Conservation (phyloP, 2,113 vertebrate genomes). For the Morone chrysops region DNA sequence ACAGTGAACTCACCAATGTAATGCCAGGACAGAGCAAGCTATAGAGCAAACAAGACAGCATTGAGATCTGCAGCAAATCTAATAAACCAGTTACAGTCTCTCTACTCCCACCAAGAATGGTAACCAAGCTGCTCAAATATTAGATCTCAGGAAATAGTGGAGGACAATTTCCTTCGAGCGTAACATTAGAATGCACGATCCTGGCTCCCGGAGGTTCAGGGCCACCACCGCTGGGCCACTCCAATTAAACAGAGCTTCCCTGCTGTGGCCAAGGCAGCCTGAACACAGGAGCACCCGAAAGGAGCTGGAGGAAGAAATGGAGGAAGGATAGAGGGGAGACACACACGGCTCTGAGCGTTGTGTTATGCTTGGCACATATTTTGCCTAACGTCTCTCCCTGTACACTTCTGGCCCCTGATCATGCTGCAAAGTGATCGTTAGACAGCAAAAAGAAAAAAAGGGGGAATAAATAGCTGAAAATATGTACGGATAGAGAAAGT, state of each 20-base stretch:
- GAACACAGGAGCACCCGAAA: slow-evolving; percentile 80
- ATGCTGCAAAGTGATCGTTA: slow-evolving; percentile 56
- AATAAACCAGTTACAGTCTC: slow-evolving; percentile 88
- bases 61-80: slow-evolving; percentile 81
- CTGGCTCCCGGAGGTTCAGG: slow-evolving; percentile 85
- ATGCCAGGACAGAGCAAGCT: slow-evolving; percentile 23
- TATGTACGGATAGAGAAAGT: neutral
- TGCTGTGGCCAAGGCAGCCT: slow-evolving; percentile 86
- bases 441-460: slow-evolving; percentile 7
- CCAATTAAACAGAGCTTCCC: slow-evolving; percentile 90
- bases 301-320: slow-evolving; percentile 75
- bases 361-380: slow-evolving; percentile 76
- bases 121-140: slow-evolving; percentile 80
- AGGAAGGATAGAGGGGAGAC: slow-evolving; percentile 62
- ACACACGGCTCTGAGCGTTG: slow-evolving; percentile 35
- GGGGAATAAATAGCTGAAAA: slow-evolving; percentile 28
- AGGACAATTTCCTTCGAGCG: slow-evolving; percentile 90
- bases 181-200: slow-evolving; percentile 90
- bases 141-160: slow-evolving; percentile 92
- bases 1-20: slow-evolving; percentile 5
- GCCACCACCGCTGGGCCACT: slow-evolving; percentile 83
- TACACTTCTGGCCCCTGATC: slow-evolving; percentile 49
- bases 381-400: slow-evolving; percentile 52
- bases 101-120: slow-evolving; percentile 85
- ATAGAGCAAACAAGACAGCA: slow-evolving; percentile 36